Base-by-base conservation (phyloP, 1,140 invertebrate genomes). In the Dinothrombium tinctorium region DNA sequence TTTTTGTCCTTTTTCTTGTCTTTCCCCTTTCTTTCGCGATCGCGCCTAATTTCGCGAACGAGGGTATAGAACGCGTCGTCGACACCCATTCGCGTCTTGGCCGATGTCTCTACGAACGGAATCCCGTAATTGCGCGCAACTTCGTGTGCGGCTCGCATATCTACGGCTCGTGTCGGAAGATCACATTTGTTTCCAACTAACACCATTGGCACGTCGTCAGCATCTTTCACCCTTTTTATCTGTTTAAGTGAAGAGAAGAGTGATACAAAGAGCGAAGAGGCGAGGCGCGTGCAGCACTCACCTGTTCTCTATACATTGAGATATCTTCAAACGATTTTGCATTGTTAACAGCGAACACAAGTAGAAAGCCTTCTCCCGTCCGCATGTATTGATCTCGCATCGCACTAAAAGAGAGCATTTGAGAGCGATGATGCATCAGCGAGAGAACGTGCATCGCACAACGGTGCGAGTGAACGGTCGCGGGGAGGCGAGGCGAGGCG, bases 181-280 rank as follows among this genome's bases (percentile, higher is more conserved):
- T 98, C 92, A 63, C 90, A 92, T 65, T 99, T 99, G 65, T 98
- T 98, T 33, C 92, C 92, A 43, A 98, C 92, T 62, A 99, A 69
- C 47, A 95, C 84, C 86, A 94, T 95, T 38, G 87, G 89, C 44
- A 98, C 89, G 62, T 98, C 89, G 58, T 99, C 92, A 11, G 87
- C 84, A 68, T 98, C 92, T 69, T 99, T 99, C 6, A 98, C 92
- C 54, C 92, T 67, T 62, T 92, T 87, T 50, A 90, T 94, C 62
- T 53, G 53, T 42, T 42, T 28, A 23, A 29, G 11, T 11, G n/a
- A 29, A 11, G 28, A n/a, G 11, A 17, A 38, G 25, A 39, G 38
- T 9, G 23, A 17, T 2, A 32, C 8, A 28, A 26, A 32, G 22
- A 28, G 8, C 20, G 25, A 33, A 40, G 25, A 40, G n/a, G 11